A percentile compares a stretch with the other conserved stretches of the same genome.
phyloP scores from a whole-genome alignment of 2,113 vertebrate species.

The Cricetomys ansorgei region DNA sequence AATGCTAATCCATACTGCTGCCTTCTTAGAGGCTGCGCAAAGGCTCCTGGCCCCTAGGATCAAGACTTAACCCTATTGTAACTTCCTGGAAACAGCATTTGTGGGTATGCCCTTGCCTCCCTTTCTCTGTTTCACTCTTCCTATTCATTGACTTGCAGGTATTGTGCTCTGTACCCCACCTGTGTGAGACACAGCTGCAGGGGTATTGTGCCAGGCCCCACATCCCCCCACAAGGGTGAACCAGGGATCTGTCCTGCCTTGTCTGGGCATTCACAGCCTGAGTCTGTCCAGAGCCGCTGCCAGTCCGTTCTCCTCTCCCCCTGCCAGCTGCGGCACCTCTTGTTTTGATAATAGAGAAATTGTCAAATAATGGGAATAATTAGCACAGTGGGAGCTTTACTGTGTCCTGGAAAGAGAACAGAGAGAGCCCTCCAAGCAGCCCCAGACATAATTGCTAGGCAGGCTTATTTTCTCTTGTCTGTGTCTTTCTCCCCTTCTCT shows the following conservation, averaged over 20 bases:
- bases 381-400: slow-evolving; percentile 88
- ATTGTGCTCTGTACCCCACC: background rate
- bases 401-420: slow-evolving; percentile 87
- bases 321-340: slow-evolving; percentile 65
- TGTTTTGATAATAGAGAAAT: slow-evolving; percentile 87
- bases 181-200: background rate
- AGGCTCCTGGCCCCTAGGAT: background rate
- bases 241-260: background rate
- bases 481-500: slow-evolving; percentile 82
- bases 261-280: background rate
- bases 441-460: slow-evolving; percentile 87
- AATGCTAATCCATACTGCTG: background rate
- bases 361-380: slow-evolving; percentile 88
- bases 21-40: background rate
- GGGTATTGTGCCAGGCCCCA: background rate
- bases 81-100: background rate
- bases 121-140: background rate
- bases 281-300: slow-evolving; percentile 9
- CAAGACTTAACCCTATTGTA: background rate
- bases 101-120: background rate
- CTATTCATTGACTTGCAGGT: background rate
- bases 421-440: slow-evolving; percentile 85
- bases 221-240: background rate
- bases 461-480: slow-evolving; percentile 86
- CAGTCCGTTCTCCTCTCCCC: slow-evolving; percentile 57